These are phyloP conservation scores for Ceraclea dissimilis DNA, from an alignment of 2,888 invertebrate species.

Conservation along the genomic window DNA sequence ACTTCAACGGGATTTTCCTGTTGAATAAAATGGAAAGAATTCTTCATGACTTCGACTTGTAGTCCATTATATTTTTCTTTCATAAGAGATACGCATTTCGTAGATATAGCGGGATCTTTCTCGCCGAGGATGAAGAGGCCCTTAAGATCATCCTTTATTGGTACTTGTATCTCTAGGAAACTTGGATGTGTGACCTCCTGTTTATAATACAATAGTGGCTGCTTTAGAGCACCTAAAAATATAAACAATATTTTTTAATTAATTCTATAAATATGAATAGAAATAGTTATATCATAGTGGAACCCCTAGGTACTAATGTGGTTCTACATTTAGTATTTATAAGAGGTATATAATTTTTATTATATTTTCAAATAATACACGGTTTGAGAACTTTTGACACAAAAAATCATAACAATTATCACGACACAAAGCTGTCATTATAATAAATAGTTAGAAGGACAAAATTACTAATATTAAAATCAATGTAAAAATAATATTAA, in stretches of 20 bases:
- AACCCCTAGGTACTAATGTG: too few species aligned
- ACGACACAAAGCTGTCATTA: too few species aligned
- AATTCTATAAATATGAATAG: too few species aligned
- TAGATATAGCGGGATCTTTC: slow-evolving; percentile 38
- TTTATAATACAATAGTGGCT: slow-evolving; percentile 52
- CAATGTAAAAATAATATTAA: too few species aligned
- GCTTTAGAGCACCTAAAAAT: slow-evolving; percentile 45
- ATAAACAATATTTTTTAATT: slow-evolving; percentile 15
- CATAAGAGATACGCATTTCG: slow-evolving; percentile 32
- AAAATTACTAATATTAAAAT: too few species aligned
- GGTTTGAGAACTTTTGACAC: too few species aligned
- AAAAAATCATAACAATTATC: too few species aligned
- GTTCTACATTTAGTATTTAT: too few species aligned
- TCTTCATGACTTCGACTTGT: slow-evolving; percentile 39
- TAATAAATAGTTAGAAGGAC: too few species aligned
- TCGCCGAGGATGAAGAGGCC: slow-evolving; percentile 39
- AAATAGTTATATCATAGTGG: too few species aligned
- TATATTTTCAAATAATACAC: too few species aligned
- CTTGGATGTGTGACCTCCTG: slow-evolving; percentile 32
- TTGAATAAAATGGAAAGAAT: slow-evolving; percentile 48
- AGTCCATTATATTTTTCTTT: slow-evolving; percentile 39
- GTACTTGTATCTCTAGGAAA: slow-evolving; percentile 17
- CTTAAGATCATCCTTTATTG: slow-evolving; percentile 31
- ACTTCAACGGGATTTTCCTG: slow-evolving; percentile 48
- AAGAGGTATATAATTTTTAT: too few species aligned